Conservation (phyloP, 2,888 invertebrate genomes). For the Chloroclysta siterata region DNA sequence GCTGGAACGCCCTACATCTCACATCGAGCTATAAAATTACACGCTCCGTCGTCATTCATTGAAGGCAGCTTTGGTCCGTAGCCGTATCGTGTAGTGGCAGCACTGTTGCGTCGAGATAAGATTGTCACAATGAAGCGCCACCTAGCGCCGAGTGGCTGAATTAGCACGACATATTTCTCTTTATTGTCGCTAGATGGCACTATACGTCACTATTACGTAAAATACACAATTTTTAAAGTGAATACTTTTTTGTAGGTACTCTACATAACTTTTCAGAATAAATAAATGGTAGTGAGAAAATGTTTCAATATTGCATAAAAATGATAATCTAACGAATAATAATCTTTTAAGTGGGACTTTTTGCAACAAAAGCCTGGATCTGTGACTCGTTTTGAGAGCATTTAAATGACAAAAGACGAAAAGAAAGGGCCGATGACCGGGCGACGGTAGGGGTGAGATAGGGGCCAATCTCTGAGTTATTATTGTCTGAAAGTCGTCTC, state of each 20-base stretch:
- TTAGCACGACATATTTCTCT: constrained; percentile 49
- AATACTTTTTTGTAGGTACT: too few relatives aligned
- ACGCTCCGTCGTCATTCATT: constrained; percentile 73
- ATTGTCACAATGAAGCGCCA: constrained; percentile 65
- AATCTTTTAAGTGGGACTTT: not conserved
- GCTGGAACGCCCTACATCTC: constrained; percentile 62
- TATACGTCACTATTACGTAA: constrained; percentile 25
- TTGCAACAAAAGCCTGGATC: not conserved
- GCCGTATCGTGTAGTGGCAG: constrained; percentile 54
- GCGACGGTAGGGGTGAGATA: constrained; percentile 23
- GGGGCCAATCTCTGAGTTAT: constrained; percentile 35
- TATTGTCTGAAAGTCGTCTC: constrained; percentile 52
- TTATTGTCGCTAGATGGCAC: constrained; percentile 62
- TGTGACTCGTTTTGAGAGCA: not conserved
- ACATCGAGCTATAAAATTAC: constrained; percentile 66
- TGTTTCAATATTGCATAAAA: too few relatives aligned
- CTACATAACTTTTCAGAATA: too few relatives aligned
- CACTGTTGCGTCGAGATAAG: constrained; percentile 49
- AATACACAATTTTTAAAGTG: not conserved
- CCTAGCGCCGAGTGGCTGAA: constrained; percentile 75
- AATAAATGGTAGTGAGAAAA: too few relatives aligned
- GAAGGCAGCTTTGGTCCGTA: constrained; percentile 53
- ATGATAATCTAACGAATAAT: not conserved
- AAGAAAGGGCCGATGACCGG: constrained; percentile 20
- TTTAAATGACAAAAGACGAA: constrained; percentile 19